These are phyloP conservation scores for Eptesicus fuscus DNA, from an alignment of 2,113 vertebrate species.

Conservation along the genomic window DNA sequence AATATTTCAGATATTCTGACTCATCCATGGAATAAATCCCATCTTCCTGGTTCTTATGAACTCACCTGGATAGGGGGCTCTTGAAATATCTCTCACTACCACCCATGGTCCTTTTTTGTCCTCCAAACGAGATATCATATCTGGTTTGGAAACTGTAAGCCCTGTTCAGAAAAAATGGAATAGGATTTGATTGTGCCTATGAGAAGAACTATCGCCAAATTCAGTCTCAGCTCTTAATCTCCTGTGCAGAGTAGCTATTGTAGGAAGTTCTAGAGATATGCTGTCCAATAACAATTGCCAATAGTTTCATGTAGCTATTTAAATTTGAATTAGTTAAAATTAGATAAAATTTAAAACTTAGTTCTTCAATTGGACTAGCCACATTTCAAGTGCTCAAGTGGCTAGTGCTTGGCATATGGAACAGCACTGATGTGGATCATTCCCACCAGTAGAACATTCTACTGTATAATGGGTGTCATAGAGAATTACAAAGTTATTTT, in stretches of 20 bases:
- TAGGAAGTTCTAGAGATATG: neutral
- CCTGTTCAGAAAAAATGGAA: constrained; percentile 47
- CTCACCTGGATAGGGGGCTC: constrained; percentile 29
- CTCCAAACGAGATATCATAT: constrained; percentile 64
- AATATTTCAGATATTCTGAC: neutral
- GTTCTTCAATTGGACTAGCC: neutral
- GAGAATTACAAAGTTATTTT: neutral
- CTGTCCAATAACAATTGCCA: neutral
- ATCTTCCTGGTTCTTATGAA: neutral
- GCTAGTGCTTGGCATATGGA: neutral
- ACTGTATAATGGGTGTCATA: neutral
- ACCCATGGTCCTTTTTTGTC: constrained; percentile 54
- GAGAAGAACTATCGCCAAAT: neutral
- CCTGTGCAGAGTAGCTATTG: neutral
- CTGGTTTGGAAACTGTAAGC: constrained; percentile 66
- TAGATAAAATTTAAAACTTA: constrained; percentile 23
- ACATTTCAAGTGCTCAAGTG: neutral
- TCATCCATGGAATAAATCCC: neutral
- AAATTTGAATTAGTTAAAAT: constrained; percentile 17
- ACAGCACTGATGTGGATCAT: neutral
- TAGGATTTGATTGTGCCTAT: neutral
- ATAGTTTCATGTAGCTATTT: neutral
- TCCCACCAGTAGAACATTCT: neutral
- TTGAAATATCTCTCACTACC: constrained; percentile 52
- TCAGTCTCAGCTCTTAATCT: neutral